Conservation (phyloP, 1,140 invertebrate genomes). For the Lamellibrachia luymesi region DNA sequence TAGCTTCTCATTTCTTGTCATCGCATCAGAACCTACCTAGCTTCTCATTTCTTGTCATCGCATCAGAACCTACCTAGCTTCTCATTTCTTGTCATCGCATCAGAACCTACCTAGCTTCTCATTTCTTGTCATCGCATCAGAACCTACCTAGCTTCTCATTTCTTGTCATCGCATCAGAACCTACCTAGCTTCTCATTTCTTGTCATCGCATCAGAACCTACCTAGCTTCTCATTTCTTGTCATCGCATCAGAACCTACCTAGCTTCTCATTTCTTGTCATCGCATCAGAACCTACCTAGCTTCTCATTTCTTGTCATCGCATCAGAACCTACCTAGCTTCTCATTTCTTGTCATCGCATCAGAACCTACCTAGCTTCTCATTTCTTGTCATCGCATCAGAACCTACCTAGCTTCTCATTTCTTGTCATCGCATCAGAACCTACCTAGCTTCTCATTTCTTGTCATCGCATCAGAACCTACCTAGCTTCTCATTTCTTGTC, state of each 20-base stretch:
- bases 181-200: constrained; percentile 64
- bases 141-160: constrained; percentile 64
- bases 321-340: constrained; percentile 64
- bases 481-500: constrained; percentile 61
- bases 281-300: constrained; percentile 61
- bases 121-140: background rate
- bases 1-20: constrained; percentile 58
- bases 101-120: constrained; percentile 64
- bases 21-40: constrained; percentile 60
- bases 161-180: background rate
- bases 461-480: constrained; percentile 45
- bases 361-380: constrained; percentile 64
- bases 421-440: background rate
- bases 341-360: background rate
- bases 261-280: constrained; percentile 58
- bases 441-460: constrained; percentile 64
- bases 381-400: background rate
- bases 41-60: constrained; percentile 46
- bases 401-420: constrained; percentile 64
- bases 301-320: constrained; percentile 46
- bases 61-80: constrained; percentile 64
- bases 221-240: constrained; percentile 64
- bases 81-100: background rate
- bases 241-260: constrained; percentile 54
- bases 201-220: constrained; percentile 17